Conservation (phyloP, 2,888 invertebrate genomes). For the Cistogaster globosa region DNA sequence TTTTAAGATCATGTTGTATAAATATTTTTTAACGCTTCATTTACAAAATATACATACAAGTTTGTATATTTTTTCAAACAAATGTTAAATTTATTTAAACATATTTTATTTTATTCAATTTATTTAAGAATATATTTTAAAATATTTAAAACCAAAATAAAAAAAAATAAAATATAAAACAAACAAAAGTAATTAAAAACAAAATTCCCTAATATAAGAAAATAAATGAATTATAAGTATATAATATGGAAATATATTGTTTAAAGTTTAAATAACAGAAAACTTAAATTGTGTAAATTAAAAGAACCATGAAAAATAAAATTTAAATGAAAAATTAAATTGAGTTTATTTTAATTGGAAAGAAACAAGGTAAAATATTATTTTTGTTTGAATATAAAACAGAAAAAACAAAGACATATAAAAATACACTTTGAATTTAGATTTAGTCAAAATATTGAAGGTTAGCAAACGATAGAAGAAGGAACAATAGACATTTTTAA, state of each 20-base stretch:
- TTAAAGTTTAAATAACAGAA: slow-evolving; percentile 2
- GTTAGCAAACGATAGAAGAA: no score
- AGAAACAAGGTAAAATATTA: neutral
- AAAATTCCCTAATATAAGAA: neutral
- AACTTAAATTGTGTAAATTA: slow-evolving; percentile 45
- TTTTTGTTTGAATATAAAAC: no score
- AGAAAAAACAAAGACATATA: no score
- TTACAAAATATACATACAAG: no score
- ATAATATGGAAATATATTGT: slow-evolving; percentile 25
- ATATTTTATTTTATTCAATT: neutral
- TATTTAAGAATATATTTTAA: neutral
- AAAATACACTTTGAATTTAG: no score
- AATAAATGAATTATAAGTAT: neutral
- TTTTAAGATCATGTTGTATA: no score
- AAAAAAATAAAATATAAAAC: neutral
- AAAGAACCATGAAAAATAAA: slow-evolving; percentile 24
- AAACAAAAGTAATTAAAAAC: neutral
- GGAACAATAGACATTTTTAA: no score
- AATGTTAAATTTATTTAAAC: no score
- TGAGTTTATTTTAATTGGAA: neutral
- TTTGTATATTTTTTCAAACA: no score
- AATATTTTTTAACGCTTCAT: no score
- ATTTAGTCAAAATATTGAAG: no score
- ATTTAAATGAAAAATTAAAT: slow-evolving; percentile 2
- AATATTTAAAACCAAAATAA: slow-evolving; percentile 1